These are phyloP conservation scores for Entomobrya proxima DNA, from an alignment of 2,888 invertebrate species.

Conservation along the genomic window DNA sequence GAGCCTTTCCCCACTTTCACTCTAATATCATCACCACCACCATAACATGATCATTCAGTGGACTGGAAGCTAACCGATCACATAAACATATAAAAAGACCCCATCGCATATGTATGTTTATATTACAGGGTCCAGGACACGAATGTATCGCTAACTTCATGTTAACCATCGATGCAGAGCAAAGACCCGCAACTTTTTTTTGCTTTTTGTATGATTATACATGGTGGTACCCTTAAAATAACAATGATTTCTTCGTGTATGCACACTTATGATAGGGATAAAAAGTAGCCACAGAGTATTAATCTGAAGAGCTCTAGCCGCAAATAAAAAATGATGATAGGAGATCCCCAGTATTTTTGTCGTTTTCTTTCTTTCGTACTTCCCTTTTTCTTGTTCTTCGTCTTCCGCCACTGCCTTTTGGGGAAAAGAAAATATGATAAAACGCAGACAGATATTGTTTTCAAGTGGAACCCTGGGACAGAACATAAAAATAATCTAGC, in stretches of 20 bases:
- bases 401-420: background rate
- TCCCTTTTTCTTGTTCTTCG: background rate
- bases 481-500: conserved; percentile 29
- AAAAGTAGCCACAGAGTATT: conserved; percentile 29
- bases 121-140: too few relatives aligned
- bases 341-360: background rate
- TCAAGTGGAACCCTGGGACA: conserved; percentile 36
- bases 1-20: conserved; percentile 15
- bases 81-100: background rate
- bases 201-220: background rate
- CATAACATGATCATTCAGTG: conserved; percentile 14
- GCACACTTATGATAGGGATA: background rate
- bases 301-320: conserved; percentile 29
- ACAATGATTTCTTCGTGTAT: background rate
- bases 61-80: conserved; percentile 6
- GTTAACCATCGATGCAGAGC: too few relatives aligned
- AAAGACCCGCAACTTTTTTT: background rate
- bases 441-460: conserved; percentile 37
- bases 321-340: conserved; percentile 31
- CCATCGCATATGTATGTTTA: background rate
- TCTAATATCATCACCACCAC: background rate
- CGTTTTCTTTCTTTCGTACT: background rate
- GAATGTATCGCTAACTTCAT: too few relatives aligned
- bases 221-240: background rate
- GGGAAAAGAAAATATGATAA: conserved; percentile 39